Percentiles rank a stretch among this genome's conserved stretches.
Evolutionary conservation across 2,797 vertebrate species (phyloP).

Genomic region (Sebastes glaucus): DNA sequence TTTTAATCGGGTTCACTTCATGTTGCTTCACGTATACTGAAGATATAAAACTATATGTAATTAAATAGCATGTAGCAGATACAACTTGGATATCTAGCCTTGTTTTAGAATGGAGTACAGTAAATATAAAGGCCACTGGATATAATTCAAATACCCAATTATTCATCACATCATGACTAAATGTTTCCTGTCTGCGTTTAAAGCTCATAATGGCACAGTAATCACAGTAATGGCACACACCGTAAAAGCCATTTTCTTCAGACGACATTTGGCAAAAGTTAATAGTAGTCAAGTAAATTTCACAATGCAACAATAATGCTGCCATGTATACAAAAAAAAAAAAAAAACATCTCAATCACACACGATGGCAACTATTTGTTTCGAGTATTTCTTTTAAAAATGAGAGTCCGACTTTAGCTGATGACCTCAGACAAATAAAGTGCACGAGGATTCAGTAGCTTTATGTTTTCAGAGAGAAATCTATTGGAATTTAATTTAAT

Average conservation of each 20-base stretch:
- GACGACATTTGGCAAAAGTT: slow-evolving; percentile 68
- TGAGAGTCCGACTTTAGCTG: slow-evolving; percentile 3
- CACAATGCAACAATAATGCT: slow-evolving; percentile 36
- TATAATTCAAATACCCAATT: slow-evolving; percentile 46
- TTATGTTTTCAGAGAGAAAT: background rate
- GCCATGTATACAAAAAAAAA: background rate
- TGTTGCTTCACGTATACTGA: slow-evolving; percentile 28
- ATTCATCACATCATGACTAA: slow-evolving; percentile 23
- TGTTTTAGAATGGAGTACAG: slow-evolving; percentile 33
- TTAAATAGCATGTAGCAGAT: slow-evolving; percentile 32
- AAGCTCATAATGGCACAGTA: slow-evolving; percentile 68
- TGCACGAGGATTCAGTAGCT: slow-evolving; percentile 43
- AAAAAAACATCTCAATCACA: slow-evolving; percentile 16
- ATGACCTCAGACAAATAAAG: slow-evolving; percentile 56
- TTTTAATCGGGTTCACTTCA: slow-evolving; percentile 30
- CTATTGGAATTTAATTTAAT: slow-evolving; percentile 3
- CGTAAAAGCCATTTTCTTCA: slow-evolving; percentile 45
- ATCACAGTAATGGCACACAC: slow-evolving; percentile 58
- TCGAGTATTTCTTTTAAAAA: background rate
- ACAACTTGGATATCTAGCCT: slow-evolving; percentile 30
- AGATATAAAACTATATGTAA: slow-evolving; percentile 32
- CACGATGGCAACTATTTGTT: slow-evolving; percentile 13
- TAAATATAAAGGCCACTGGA: slow-evolving; percentile 71
- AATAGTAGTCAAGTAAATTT: slow-evolving; percentile 54
- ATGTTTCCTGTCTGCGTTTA: slow-evolving; percentile 45